Conservation (phyloP, 2,113 vertebrate species). For the Cichladusa arquata region DNA sequence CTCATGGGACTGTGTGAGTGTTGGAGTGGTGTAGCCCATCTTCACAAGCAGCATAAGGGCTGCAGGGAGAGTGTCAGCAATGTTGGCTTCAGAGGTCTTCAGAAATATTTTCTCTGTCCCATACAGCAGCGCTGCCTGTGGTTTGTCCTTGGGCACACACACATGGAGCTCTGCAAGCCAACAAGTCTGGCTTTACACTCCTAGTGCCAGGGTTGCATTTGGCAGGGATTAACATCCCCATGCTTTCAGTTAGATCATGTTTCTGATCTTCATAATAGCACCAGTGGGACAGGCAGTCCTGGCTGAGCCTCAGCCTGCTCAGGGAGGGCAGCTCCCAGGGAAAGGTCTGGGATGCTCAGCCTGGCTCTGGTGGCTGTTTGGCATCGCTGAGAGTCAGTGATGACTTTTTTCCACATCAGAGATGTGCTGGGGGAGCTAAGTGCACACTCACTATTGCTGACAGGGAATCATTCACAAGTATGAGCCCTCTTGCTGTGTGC, state of each 20-base stretch:
- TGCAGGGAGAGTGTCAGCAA: neutral
- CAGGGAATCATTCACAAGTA: fast-evolving
- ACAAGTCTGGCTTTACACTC: neutral
- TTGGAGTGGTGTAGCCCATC: neutral
- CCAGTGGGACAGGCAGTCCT: neutral
- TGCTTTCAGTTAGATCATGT: neutral
- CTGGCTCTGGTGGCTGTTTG: neutral
- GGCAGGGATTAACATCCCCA: fast-evolving
- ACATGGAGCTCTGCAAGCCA: neutral
- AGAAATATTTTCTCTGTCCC: neutral
- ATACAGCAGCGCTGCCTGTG: neutral
- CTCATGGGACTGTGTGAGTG: neutral
- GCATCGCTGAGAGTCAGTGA: neutral
- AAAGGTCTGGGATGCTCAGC: fast-evolving
- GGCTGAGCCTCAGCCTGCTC: fast-evolving
- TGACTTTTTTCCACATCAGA: neutral
- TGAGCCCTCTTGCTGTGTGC: neutral
- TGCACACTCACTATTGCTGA: neutral
- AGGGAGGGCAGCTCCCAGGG: neutral
- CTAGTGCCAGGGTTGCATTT: neutral
- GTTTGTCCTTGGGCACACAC: neutral
- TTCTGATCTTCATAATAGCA: neutral
- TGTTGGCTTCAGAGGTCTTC: neutral
- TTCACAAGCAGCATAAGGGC: neutral
- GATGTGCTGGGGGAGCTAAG: neutral